Evolutionary conservation across 2,888 invertebrate species (phyloP).

Genomic region (Xanthia icteritia): DNA sequence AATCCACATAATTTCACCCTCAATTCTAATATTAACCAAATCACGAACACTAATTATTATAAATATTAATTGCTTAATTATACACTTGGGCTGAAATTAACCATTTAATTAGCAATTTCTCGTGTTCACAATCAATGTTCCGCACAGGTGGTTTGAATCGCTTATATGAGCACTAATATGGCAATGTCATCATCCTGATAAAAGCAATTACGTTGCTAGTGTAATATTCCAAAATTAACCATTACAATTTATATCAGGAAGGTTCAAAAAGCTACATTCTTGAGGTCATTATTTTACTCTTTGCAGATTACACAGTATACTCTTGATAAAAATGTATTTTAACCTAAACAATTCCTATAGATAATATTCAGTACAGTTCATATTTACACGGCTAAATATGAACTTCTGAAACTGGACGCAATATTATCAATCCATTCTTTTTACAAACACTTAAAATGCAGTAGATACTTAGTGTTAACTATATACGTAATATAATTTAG

Average conservation of each 20-base stretch:
- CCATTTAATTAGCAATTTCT: conserved; percentile 26
- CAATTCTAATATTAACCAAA: not conserved
- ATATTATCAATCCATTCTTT: not conserved
- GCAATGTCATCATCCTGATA: not conserved
- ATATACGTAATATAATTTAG: too few species aligned
- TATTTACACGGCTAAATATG: not conserved
- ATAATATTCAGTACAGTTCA: not conserved
- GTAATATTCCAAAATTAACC: not conserved
- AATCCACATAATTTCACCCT: not conserved
- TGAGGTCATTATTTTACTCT: not conserved
- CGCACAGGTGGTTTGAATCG: conserved; percentile 12
- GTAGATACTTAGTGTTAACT: not conserved
- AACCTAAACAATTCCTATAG: not conserved
- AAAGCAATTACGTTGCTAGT: conserved; percentile 15
- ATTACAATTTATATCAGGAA: not conserved
- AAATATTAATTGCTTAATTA: conserved; percentile 9
- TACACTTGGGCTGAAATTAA: conserved; percentile 13
- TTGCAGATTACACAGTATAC: not conserved
- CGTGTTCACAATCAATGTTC: conserved; percentile 19
- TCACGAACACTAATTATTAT: not conserved
- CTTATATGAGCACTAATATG: conserved; percentile 15
- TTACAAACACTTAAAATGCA: not conserved
- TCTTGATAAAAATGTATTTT: not conserved
- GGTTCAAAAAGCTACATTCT: not conserved
- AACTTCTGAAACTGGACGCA: not conserved